Evolutionary conservation across 1,140 invertebrate genomes (phyloP).

Genomic region (Zaprionus africanus): DNA sequence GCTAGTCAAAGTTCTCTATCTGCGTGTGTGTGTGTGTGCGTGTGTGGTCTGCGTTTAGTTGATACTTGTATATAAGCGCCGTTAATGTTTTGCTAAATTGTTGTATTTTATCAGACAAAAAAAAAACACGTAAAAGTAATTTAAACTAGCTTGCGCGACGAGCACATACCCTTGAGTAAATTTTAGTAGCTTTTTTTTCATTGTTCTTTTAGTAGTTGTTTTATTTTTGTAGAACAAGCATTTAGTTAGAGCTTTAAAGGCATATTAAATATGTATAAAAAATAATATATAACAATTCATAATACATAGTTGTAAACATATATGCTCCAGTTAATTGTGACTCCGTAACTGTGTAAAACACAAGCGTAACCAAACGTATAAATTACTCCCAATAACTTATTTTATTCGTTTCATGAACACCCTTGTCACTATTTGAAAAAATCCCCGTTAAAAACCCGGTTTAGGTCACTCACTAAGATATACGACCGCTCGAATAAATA

Average conservation of each 20-base stretch:
- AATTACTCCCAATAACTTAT: not conserved
- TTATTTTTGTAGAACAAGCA: not conserved
- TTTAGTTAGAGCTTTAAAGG: not conserved
- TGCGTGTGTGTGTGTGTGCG: slow-evolving; percentile 12
- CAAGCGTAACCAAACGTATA: not conserved
- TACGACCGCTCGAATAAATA: not conserved
- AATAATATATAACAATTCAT: too few species aligned
- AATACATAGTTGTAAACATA: not conserved
- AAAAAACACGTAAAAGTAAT: slow-evolving; percentile 12
- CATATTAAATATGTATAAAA: too few species aligned
- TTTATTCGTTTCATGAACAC: not conserved
- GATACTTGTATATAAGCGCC: slow-evolving; percentile 48
- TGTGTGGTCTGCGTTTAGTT: slow-evolving; percentile 15
- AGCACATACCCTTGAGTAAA: not conserved
- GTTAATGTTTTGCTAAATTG: slow-evolving; percentile 67
- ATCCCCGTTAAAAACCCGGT: not conserved
- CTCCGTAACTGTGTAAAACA: too few species aligned
- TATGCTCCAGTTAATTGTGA: too few species aligned
- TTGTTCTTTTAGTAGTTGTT: not conserved
- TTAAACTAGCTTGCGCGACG: not conserved
- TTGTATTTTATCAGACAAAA: slow-evolving; percentile 66
- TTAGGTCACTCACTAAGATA: not conserved
- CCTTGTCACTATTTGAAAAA: not conserved
- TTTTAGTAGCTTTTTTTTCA: not conserved
- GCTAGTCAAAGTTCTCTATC: slow-evolving; percentile 23